Evolutionary conservation across 2,888 invertebrate species (phyloP).

Genomic region (Spialia ferax): DNA sequence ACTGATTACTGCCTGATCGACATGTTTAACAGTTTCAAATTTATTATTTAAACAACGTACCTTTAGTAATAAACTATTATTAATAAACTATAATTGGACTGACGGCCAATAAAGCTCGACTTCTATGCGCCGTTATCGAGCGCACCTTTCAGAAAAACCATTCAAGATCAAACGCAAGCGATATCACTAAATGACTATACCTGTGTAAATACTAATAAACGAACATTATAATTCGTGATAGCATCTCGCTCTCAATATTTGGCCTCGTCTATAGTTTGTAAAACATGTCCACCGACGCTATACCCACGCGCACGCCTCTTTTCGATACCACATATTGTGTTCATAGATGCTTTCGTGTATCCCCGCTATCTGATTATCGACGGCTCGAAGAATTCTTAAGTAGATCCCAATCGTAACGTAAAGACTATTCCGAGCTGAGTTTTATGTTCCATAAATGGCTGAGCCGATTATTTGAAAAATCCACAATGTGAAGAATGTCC

Average conservation of each 20-base stretch:
- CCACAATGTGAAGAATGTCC: conserved; percentile 33
- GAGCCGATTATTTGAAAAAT: conserved; percentile 41
- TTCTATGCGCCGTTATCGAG: conserved; percentile 17
- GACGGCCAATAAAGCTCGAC: conserved; percentile 21
- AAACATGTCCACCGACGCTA: conserved; percentile 81
- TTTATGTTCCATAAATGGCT: conserved; percentile 39
- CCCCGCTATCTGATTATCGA: conserved; percentile 66
- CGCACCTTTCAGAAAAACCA: conserved; percentile 43
- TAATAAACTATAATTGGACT: conserved; percentile 37
- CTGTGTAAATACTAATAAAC: conserved; percentile 81
- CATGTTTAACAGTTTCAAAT: conserved; percentile 1
- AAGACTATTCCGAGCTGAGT: conserved; percentile 40
- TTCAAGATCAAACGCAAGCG: conserved; percentile 51
- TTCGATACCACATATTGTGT: conserved; percentile 67
- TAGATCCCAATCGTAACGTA: conserved; percentile 49
- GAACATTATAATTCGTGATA: conserved; percentile 83
- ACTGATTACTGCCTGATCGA: not conserved
- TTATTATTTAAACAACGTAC: not conserved
- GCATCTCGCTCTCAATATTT: conserved; percentile 76
- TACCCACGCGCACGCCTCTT: conserved; percentile 78
- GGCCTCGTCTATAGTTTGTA: conserved; percentile 69
- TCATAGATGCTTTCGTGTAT: conserved; percentile 48
- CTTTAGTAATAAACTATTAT: conserved; percentile 15
- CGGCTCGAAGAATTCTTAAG: conserved; percentile 53
- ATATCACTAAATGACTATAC: conserved; percentile 60